Evolutionary conservation across 2,888 invertebrate genomes (phyloP).

Genomic region (Apomyelois bistriatella): DNA sequence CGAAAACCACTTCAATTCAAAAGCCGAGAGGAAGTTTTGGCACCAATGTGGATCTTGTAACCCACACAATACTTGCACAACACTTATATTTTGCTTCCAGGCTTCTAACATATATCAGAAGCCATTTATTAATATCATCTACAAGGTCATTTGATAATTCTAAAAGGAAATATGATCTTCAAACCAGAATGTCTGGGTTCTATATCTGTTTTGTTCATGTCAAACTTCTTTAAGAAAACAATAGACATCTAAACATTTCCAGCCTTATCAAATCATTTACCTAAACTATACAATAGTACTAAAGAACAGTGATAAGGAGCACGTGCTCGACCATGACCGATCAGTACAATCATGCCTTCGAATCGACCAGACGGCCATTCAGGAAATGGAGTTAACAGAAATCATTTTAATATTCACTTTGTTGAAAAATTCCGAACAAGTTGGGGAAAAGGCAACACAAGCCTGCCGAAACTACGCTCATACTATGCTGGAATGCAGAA

Average conservation of each 20-base stretch:
- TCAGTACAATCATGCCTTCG: neutral
- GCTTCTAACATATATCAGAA: too few relatives aligned
- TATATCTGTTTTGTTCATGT: neutral
- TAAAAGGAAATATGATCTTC: too few relatives aligned
- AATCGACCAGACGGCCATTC: neutral
- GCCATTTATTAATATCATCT: too few relatives aligned
- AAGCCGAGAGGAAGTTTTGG: too few relatives aligned
- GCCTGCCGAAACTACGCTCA: slow-evolving; percentile 60
- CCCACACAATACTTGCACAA: too few relatives aligned
- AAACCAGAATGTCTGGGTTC: too few relatives aligned
- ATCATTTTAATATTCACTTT: slow-evolving; percentile 20
- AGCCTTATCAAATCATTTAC: neutral
- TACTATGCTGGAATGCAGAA: slow-evolving; percentile 68
- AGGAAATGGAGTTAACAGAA: slow-evolving; percentile 8
- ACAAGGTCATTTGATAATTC: too few relatives aligned
- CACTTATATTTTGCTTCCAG: too few relatives aligned
- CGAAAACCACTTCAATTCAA: too few relatives aligned
- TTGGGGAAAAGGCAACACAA: slow-evolving; percentile 57
- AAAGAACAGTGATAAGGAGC: slow-evolving; percentile 2
- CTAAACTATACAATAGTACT: neutral
- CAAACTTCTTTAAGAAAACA: neutral
- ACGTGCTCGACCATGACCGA: neutral
- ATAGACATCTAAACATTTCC: neutral
- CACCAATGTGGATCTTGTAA: too few relatives aligned
- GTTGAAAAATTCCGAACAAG: slow-evolving; percentile 18